Evolutionary conservation across 2,888 invertebrate species (phyloP).

Genomic region (Clanis bilineata): DNA sequence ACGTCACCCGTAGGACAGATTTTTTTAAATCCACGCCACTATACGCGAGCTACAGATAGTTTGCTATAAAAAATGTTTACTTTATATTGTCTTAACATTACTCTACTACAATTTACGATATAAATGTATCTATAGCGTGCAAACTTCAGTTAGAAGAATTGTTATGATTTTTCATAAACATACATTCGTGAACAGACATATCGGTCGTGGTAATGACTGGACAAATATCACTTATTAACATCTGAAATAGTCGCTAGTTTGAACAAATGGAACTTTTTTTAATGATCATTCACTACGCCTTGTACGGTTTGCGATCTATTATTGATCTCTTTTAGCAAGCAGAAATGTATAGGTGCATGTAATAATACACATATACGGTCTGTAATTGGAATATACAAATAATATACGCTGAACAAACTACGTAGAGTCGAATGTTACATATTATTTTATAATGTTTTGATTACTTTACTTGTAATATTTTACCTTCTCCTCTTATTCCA

Average conservation of each 20-base stretch:
- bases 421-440: no score
- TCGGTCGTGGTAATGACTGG: conserved; percentile 39
- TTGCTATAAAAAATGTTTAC: no score
- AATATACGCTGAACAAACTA: no score
- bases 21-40: no score
- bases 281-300: conserved; percentile 27
- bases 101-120: not conserved
- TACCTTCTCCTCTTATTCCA: no score
- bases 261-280: conserved; percentile 29
- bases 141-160: not conserved
- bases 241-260: conserved; percentile 27
- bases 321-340: conserved; percentile 25
- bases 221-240: conserved; percentile 39
- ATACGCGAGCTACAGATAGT: no score
- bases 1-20: no score
- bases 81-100: no score
- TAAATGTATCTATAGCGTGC: not conserved
- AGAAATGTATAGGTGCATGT: conserved; percentile 27
- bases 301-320: conserved; percentile 19
- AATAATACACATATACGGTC: not conserved
- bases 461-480: no score
- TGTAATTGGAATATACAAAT: no score
- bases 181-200: conserved; percentile 24
- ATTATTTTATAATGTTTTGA: no score
- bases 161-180: conserved; percentile 19